Evolutionary conservation across 2,113 vertebrate genomes (phyloP), one percentile per base, ranked within the genome.

Genomic region (Sus scrofa): DNA sequence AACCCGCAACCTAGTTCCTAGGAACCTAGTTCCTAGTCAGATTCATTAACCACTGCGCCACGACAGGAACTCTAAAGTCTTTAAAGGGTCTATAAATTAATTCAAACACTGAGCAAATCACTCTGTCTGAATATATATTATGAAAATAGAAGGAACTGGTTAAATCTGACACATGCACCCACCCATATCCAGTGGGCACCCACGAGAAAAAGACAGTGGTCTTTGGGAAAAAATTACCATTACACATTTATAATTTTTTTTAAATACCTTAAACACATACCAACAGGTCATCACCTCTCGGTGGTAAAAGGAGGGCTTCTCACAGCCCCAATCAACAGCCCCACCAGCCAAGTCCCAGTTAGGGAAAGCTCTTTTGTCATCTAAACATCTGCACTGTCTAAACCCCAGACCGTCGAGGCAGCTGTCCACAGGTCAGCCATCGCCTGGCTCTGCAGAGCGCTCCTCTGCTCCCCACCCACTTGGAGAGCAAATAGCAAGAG

Each of bases 401-500:
- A 67, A 62, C 39, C 63, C 52, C 26, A 19, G 18, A 54, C n/a
- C 13, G 10, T 60, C 19, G 0, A 44, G 27, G 60, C 56, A 65
- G 60, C 81, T 68, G 7, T 50, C 63, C 27, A 2, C 7, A 14
- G n/a, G 27, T 20, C 18, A 52, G 79, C 79, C 85, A 19, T 34
- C 62, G 65, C 86, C 54, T 62, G 0, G 52, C 54, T 75, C 39
- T 27, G 18, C 34, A 50, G 11, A 65, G 44, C 5, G 0, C 3
- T 30, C 22, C 85, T 86, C 94, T 86, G 68, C 54, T 78, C 75
- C 86, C 89, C 32, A 79, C 73, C 67, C 34, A 7, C 19, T 27
- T 27, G 71, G 26, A 88, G 22, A 75, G 86, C n/a, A 85, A 85
- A 89, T 54, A 88, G 56, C 71, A 75, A 86, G 34, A 70, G n/a